Evolutionary conservation across 1,140 invertebrate species (phyloP), one percentile per base, ranked within the genome.

Genomic region (Varroa destructor): DNA sequence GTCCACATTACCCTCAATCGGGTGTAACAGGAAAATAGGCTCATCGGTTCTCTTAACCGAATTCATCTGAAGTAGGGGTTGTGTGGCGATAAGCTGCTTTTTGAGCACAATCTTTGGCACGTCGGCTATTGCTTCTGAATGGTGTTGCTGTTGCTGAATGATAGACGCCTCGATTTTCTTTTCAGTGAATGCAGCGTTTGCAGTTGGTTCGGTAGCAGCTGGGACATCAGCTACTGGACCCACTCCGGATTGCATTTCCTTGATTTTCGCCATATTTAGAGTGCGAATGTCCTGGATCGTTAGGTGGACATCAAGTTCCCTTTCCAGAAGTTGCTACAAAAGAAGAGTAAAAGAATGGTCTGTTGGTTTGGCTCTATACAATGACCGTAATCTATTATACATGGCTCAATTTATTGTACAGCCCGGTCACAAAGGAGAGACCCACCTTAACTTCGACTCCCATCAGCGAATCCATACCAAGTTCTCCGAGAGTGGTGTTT

Each of bases 381-480:
- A 51, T 51, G 46, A 51, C 8, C 3, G 3, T 8, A 51, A 51
- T 51, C 46, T 51, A 51, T 51, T 8, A 51, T 5, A 8, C 46
- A 51, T 8, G 8, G 46, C 3, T 51, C 8, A 51, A 3, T 51
- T 8, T 8, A 8, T 51, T 8, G 8, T 8, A 3, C 3, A 8
- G 3, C 8, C 8, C 3, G 3, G 8, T 51, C 8, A 51, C 46
- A 51, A 3, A 51, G 3, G 3, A 5, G 46, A 51, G 3, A 5
- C 57, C 40, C 12, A 67, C 61, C 61, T 97, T 97, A 73, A 98
- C 93, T 83, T 98, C 95, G 0, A 95, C 91, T 71, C 91, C 92
- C 94, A 98, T 97, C 54, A 99, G 81, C 0, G 93, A 97, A 77
- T 98, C 95, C 86, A 98, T 91, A 64, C 95, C 94, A 6, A 98